A percentile compares a stretch with the other conserved stretches of the same genome.
phyloP scores from a whole-genome alignment of 2,888 invertebrate genomes.

The Cryptus viduatorius region DNA sequence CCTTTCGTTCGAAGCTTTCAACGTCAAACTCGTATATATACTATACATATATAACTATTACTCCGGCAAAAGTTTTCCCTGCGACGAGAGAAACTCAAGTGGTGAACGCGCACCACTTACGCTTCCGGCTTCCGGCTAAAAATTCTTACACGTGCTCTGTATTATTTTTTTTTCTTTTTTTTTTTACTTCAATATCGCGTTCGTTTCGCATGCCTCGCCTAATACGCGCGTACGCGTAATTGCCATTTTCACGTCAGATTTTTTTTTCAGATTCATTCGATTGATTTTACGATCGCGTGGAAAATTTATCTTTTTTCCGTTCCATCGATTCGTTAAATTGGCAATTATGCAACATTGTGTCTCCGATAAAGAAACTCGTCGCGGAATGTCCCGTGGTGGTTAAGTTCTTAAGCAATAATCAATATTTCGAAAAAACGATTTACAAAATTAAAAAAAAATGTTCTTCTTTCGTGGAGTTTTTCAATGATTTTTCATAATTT shows the following conservation, averaged over 20 bases:
- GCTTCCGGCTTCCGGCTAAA: constrained; percentile 62
- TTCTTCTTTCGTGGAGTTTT: background rate
- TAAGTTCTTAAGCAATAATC: background rate
- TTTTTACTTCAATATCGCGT: constrained; percentile 57
- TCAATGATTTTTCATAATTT: too few species aligned
- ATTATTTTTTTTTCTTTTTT: constrained; percentile 20
- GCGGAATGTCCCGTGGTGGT: constrained; percentile 63
- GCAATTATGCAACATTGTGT: constrained; percentile 62
- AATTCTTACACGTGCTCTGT: constrained; percentile 32
- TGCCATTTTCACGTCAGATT: constrained; percentile 68
- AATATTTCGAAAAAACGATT: background rate
- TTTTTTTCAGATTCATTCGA: background rate
- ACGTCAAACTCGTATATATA: constrained; percentile 27
- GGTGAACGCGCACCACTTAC: constrained; percentile 43
- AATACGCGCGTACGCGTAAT: constrained; percentile 68
- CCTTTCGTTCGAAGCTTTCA: constrained; percentile 41
- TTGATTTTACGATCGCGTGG: background rate
- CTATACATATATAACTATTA: constrained; percentile 24
- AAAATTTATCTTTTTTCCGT: background rate
- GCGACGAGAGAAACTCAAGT: constrained; percentile 24
- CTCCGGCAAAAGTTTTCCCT: constrained; percentile 21
- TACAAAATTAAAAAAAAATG: background rate
- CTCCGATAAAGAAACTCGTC: constrained; percentile 49
- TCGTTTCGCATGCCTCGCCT: constrained; percentile 76
- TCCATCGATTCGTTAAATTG: constrained; percentile 47